Conservation (phyloP, 2,888 invertebrate genomes). For the Drosophila meridionalis region DNA sequence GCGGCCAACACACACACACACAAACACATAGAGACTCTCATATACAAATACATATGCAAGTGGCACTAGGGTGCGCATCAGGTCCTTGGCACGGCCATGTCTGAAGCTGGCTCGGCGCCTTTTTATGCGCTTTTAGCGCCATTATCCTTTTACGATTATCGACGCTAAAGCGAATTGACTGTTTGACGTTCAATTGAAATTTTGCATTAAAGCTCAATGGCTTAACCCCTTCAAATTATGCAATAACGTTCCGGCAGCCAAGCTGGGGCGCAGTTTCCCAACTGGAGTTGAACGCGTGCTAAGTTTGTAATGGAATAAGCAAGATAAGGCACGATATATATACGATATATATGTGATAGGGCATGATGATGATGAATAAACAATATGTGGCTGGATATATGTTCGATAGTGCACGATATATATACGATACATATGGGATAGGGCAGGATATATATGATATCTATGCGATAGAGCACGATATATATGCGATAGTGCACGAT, state of each 20-base stretch:
- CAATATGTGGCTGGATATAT: too few relatives aligned
- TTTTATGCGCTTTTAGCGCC: constrained; percentile 80
- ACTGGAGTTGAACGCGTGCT: neutral
- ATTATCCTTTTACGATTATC: constrained; percentile 82
- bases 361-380: too few relatives aligned
- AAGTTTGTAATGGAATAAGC: accelerated
- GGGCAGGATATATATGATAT: too few relatives aligned
- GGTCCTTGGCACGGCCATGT: constrained; percentile 14
- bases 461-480: neutral
- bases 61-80: constrained; percentile 3
- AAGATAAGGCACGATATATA: neutral
- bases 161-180: constrained; percentile 80
- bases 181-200: constrained; percentile 82
- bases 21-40: constrained; percentile 5
- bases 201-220: constrained; percentile 80
- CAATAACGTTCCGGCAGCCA: constrained; percentile 53
- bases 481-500: neutral
- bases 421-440: neutral
- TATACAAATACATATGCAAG: constrained; percentile 20
- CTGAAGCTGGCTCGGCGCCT: constrained; percentile 43
- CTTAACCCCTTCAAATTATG: constrained; percentile 80
- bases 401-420: neutral
- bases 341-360: neutral
- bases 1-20: constrained; percentile 25
- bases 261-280: neutral